Percentiles rank a stretch among this genome's conserved stretches.
Evolutionary conservation across 2,888 invertebrate genomes (phyloP).

Genomic region (Trachelus troglodyta): DNA sequence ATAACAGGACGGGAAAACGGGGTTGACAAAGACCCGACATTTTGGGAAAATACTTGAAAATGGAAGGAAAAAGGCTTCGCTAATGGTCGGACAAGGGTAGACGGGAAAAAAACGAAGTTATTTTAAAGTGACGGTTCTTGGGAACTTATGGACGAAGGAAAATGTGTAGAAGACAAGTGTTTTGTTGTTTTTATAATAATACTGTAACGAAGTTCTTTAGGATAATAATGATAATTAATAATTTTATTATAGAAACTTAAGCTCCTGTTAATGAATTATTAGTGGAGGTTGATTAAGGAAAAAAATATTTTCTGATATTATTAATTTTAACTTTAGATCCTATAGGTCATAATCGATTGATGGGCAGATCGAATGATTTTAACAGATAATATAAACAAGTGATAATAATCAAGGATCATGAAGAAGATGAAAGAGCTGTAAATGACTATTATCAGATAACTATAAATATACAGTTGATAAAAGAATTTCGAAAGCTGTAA

Average conservation of each 20-base stretch:
- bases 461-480: no score
- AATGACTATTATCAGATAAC: no score
- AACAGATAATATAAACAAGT: not conserved
- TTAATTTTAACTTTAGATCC: not conserved
- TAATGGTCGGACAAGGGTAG: not conserved
- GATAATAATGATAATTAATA: not conserved
- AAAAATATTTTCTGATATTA: no score
- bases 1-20: not conserved
- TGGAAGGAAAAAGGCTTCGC: not conserved
- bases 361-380: not conserved
- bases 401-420: no score
- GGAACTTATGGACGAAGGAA: not conserved
- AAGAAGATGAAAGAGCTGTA: no score
- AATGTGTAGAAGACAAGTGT: not conserved
- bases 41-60: not conserved
- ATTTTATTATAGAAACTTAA: not conserved
- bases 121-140: not conserved
- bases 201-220: no score
- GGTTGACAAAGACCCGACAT: not conserved
- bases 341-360: not conserved
- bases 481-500: no score
- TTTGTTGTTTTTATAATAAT: no score
- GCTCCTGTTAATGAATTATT: not conserved
- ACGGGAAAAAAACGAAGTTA: not conserved
- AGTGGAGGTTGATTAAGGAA: no score